These are phyloP conservation scores for Chiridota heheva DNA, from an alignment of 35 echinoderm and acorn worm genomes.

Conservation along the genomic window DNA sequence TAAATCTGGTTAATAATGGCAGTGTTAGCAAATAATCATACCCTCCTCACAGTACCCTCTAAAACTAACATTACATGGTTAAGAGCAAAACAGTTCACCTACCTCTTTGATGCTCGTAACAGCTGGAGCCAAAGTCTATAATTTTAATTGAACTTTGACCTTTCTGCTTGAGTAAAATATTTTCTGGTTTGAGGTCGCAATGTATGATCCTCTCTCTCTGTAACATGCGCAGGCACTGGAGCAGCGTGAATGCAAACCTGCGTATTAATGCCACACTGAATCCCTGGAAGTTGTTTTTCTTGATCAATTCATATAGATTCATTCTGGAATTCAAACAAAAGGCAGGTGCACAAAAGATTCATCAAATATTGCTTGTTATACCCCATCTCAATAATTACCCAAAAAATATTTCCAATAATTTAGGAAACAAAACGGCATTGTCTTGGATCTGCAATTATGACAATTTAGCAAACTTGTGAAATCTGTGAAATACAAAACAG, in stretches of 20 bases:
- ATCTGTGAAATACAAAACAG: too few relatives aligned
- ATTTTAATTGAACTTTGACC: constrained; percentile 96
- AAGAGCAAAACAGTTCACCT: too few relatives aligned
- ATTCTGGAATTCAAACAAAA: constrained; percentile 62
- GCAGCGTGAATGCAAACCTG: constrained; percentile 75
- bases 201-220: constrained; percentile 87
- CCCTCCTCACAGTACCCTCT: too few relatives aligned
- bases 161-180: constrained; percentile 86
- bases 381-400: too few relatives aligned
- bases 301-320: constrained; percentile 97
- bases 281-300: constrained; percentile 98
- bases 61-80: too few relatives aligned
- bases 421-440: too few relatives aligned
- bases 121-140: constrained; percentile 96
- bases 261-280: constrained; percentile 90
- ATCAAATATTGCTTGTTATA: background rate
- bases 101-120: constrained; percentile 98
- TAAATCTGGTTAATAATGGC: too few relatives aligned
- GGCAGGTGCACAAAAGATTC: background rate
- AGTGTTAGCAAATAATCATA: too few relatives aligned
- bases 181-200: constrained; percentile 93
- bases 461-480: too few relatives aligned
- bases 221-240: constrained; percentile 76
- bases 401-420: too few relatives aligned
- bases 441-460: too few relatives aligned